phyloP scores from a whole-genome alignment of 2,888 invertebrate genomes.

The Siphonodentalium dalli region DNA sequence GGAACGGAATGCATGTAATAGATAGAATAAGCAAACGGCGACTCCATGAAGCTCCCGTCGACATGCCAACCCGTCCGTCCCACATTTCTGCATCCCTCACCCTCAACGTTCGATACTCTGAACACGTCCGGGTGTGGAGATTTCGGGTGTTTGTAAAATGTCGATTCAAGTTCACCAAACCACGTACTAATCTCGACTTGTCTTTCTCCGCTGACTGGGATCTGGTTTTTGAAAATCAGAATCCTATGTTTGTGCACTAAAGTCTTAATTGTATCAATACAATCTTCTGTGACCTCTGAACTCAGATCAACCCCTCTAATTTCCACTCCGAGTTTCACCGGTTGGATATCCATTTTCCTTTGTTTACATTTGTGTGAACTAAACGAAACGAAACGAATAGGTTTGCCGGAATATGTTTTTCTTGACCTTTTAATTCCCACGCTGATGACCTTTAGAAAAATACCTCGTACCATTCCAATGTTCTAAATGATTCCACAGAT shows the following conservation, averaged over 20 bases:
- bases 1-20: conserved; percentile 57
- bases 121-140: conserved; percentile 59
- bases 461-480: too few relatives aligned
- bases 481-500: too few relatives aligned
- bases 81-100: conserved; percentile 55
- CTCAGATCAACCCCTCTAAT: conserved; percentile 46
- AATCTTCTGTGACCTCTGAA: conserved; percentile 32
- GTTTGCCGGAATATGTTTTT: too few relatives aligned
- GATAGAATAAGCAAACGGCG: conserved; percentile 51
- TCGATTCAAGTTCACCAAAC: conserved; percentile 59
- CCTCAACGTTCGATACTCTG: conserved; percentile 53
- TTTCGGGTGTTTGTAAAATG: conserved; percentile 56
- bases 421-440: too few relatives aligned
- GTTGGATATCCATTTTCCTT: conserved; percentile 27
- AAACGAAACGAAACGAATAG: too few relatives aligned
- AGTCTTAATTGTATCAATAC: conserved; percentile 41
- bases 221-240: conserved; percentile 56
- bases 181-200: conserved; percentile 55
- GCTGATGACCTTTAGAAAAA: too few relatives aligned
- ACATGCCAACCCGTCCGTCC: conserved; percentile 62
- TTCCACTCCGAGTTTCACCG: conserved; percentile 41
- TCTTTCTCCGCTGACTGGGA: conserved; percentile 41
- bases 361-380: too few relatives aligned
- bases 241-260: conserved; percentile 49
- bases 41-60: conserved; percentile 57